Conservation (phyloP, 1,140 invertebrate species). For the Bombus confusus region DNA sequence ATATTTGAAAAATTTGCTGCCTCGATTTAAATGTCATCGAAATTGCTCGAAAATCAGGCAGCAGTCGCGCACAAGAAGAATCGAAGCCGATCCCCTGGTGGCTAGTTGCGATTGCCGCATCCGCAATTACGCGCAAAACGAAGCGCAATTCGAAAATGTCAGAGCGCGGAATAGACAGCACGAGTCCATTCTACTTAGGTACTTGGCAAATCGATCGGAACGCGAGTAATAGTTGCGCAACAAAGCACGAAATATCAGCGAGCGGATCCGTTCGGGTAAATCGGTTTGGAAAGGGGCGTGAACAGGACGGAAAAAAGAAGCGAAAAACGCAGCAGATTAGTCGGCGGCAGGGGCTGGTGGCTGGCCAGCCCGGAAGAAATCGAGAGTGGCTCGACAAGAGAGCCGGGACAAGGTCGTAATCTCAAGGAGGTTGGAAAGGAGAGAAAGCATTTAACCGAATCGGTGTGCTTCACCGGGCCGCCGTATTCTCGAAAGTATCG, state of each 20-base stretch:
- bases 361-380: constrained; percentile 62
- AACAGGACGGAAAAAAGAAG: not conserved
- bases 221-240: no score
- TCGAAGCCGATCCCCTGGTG: not conserved
- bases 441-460: constrained; percentile 65
- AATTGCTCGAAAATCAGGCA: not conserved
- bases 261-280: not conserved
- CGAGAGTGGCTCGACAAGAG: constrained; percentile 62
- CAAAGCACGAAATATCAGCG: not conserved
- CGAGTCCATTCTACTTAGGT: no score
- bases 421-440: constrained; percentile 60
- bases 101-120: no score
- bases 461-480: constrained; percentile 7
- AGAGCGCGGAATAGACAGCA: no score
- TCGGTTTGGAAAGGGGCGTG: not conserved
- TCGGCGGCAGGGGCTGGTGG: constrained; percentile 33
- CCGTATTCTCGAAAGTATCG: constrained; percentile 54
- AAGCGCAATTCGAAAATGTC: no score
- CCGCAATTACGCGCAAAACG: no score
- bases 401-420: constrained; percentile 69
- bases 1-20: not conserved
- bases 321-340: constrained; percentile 45
- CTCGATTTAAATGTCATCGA: not conserved
- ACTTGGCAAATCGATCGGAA: not conserved
- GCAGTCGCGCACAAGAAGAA: not conserved